phyloP scores from a whole-genome alignment of 2,797 vertebrate genomes.

The Oryzias sinensis region DNA sequence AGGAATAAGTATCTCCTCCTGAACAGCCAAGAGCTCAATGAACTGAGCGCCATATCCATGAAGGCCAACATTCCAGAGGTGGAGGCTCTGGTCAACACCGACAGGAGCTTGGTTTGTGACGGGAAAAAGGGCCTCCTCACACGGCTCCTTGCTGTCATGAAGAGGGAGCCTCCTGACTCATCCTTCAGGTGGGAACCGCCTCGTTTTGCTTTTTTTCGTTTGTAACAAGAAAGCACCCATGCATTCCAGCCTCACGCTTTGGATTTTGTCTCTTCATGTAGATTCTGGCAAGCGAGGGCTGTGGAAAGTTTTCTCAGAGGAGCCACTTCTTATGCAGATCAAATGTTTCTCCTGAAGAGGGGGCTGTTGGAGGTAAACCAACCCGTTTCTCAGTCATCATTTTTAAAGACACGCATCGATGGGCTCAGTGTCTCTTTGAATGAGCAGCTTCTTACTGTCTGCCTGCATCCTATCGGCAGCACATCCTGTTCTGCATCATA shows the following conservation, averaged over 20 bases:
- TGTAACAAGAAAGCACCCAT: not conserved
- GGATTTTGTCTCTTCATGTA: constrained; percentile 45
- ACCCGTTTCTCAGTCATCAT: not conserved
- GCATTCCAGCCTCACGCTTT: not conserved
- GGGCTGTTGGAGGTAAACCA: constrained; percentile 91
- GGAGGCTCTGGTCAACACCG: constrained; percentile 96
- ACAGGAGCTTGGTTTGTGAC: constrained; percentile 95
- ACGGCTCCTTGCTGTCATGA: constrained; percentile 95
- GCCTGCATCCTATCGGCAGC: constrained; percentile 70
- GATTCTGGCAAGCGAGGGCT: constrained; percentile 98
- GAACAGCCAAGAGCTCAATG: constrained; percentile 94
- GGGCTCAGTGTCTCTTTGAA: not conserved
- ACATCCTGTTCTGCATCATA: constrained; percentile 98
- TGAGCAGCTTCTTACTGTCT: not conserved
- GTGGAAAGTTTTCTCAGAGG: constrained; percentile 98
- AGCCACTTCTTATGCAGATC: constrained; percentile 97
- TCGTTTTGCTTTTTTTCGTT: too few species aligned
- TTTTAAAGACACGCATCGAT: not conserved
- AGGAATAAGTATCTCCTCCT: constrained; percentile 98
- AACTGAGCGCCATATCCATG: constrained; percentile 94
- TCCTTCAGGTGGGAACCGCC: constrained; percentile 87
- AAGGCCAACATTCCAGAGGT: constrained; percentile 98
- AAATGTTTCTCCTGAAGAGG: constrained; percentile 97
- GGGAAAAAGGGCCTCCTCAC: constrained; percentile 96
- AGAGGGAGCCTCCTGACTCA: constrained; percentile 95